Conservation (phyloP, 2,888 invertebrate genomes). For the Hermodice carunculata region DNA sequence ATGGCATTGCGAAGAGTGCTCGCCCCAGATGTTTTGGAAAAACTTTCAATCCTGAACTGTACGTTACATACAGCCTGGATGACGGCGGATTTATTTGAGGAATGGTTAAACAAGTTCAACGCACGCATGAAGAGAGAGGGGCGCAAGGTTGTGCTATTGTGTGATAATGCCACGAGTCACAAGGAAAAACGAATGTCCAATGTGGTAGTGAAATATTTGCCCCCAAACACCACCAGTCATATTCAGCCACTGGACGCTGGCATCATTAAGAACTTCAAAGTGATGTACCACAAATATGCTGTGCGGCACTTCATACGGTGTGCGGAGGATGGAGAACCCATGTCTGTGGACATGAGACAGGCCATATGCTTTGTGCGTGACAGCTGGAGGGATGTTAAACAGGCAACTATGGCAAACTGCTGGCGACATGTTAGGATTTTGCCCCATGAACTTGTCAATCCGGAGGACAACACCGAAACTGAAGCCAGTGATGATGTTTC, state of each 20-base stretch:
- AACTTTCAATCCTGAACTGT: conserved; percentile 19
- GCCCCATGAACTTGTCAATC: no score
- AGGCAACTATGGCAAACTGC: background rate
- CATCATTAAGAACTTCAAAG: conserved; percentile 35
- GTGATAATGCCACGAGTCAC: conserved; percentile 38
- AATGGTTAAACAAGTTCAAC: conserved; percentile 27
- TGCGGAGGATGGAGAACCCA: conserved; percentile 17
- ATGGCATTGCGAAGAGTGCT: conserved; percentile 22
- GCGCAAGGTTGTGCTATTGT: conserved; percentile 26
- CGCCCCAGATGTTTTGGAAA: conserved; percentile 23
- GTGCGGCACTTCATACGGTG: conserved; percentile 22
- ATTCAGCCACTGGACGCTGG: conserved; percentile 43
- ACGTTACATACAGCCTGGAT: conserved; percentile 38
- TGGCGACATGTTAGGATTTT: background rate
- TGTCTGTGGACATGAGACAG: conserved; percentile 21
- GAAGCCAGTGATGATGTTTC: no score
- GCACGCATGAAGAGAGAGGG: conserved; percentile 14
- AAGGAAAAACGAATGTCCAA: conserved; percentile 18
- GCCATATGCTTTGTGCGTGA: conserved; percentile 31
- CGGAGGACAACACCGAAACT: no score
- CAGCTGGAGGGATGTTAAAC: conserved; percentile 25
- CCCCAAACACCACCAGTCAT: conserved; percentile 38
- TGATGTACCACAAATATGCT: conserved; percentile 24
- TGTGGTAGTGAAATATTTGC: conserved; percentile 33
- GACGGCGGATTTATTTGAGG: conserved; percentile 32